Evolutionary conservation across 2,797 vertebrate genomes (phyloP), one percentile per base, ranked within the genome.

Genomic region (Argentina silus): DNA sequence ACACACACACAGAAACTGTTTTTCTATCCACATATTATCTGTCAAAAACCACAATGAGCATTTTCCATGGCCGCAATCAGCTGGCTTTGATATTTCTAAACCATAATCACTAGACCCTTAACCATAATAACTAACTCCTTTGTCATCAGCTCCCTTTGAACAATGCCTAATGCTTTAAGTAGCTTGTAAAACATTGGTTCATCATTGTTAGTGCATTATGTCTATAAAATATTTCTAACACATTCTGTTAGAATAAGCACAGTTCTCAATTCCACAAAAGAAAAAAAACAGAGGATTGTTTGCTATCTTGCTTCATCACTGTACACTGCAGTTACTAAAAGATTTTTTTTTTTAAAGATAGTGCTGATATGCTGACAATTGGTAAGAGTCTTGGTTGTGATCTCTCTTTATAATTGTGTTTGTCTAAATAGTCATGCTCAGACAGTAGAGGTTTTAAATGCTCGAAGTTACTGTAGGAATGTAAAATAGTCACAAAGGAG

Each of bases 401-500:
- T 83, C 72, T 68, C 7, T 10, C 10, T 14, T 23, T 53, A 10
- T 57, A 42, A 73, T 82, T 76, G 70, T 82, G 79, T 90, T 90
- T 88, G 63, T 80, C 67, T 86, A 76, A 76, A 83, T 89, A 86
- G 89, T 87, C 83, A 80, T 89, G 82, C 83, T 82, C 81, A 88
- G 89, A 89, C 91, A 87, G 73, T 86, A 76, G 75, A 73, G 80
- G 75, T 76, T 88, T 85, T 74, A 85, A 83, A 86, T 55, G 78
- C 78, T 72, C 70, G 73, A 80, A 57, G 80, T 78, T 81, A 51
- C 11, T 12, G 36, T 36, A 90, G 90, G 85, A 92, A 90, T 90
- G 85, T 81, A 90, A 90, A 84, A 86, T 87, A 91, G 90, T 85
- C 85, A 92, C 88, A 93, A 93, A 89, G 87, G 81, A 75, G 78